A percentile compares a stretch with the other conserved stretches of the same genome.
Evolutionary conservation across 2,113 vertebrate species (phyloP).

Genomic region (Sander vitreus): DNA sequence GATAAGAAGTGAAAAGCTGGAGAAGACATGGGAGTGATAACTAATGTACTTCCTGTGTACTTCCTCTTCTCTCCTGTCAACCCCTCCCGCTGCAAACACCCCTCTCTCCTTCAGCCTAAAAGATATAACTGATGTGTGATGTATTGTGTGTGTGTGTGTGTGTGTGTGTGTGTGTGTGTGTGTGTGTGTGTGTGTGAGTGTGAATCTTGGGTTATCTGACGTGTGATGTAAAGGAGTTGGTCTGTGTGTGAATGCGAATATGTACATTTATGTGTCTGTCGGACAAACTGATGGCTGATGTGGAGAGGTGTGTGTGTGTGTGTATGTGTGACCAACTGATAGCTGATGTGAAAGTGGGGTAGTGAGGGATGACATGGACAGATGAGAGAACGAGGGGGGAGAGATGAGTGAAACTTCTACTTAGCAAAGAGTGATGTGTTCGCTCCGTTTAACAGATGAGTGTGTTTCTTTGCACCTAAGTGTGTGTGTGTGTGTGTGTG

Average conservation of each 20-base stretch:
- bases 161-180: slow-evolving; percentile 40
- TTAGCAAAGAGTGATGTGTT: slow-evolving; percentile 85
- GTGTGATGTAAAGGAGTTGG: slow-evolving; percentile 47
- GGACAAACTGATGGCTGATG: slow-evolving; percentile 52
- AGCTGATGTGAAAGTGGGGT: slow-evolving; percentile 85
- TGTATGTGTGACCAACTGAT: slow-evolving; percentile 75
- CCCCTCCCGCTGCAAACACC: slow-evolving; percentile 71
- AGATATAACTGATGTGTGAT: slow-evolving; percentile 70
- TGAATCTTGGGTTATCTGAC: slow-evolving; percentile 47
- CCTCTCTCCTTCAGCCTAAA: slow-evolving; percentile 67
- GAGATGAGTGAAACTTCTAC: slow-evolving; percentile 80
- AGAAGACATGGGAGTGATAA: slow-evolving; percentile 89
- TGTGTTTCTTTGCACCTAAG: slow-evolving; percentile 28
- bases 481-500: slow-evolving; percentile 30
- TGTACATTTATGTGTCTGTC: slow-evolving; percentile 53
- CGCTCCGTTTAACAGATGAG: slow-evolving; percentile 51
- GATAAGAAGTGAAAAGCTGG: slow-evolving; percentile 85
- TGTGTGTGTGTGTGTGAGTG: slow-evolving; percentile 24
- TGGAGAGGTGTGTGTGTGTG: slow-evolving; percentile 6
- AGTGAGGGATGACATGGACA: slow-evolving; percentile 37
- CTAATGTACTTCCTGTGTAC: slow-evolving; percentile 97
- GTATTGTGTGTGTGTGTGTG: slow-evolving; percentile 22
- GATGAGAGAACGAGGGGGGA: slow-evolving; percentile 62
- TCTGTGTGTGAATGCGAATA: slow-evolving; percentile 44
- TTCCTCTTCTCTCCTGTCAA: slow-evolving; percentile 88